A percentile compares a stretch with the other conserved stretches of the same genome.
Conservation (phyloP, 2,797 vertebrate species). For the Hephaestus fuliginosus region DNA sequence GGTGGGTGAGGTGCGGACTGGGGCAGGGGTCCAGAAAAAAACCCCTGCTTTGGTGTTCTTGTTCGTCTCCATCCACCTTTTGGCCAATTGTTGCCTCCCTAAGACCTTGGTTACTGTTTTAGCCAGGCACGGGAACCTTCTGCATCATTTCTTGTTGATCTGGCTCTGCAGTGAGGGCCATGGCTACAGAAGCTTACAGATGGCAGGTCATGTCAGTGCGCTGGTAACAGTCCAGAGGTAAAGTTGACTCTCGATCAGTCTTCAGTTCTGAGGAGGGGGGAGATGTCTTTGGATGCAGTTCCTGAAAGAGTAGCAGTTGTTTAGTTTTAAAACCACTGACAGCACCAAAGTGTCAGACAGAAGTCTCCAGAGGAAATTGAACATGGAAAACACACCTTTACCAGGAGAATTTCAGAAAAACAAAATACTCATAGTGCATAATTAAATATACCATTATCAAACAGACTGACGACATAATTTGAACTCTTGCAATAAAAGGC, state of each 20-base stretch:
- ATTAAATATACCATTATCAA: neutral
- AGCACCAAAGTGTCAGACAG: neutral
- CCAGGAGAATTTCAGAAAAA: neutral
- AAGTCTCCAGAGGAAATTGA: neutral
- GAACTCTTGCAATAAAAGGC: neutral
- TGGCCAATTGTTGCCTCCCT: neutral
- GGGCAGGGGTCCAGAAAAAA: slow-evolving; percentile 77
- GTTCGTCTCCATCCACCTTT: slow-evolving; percentile 69
- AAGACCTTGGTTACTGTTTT: slow-evolving; percentile 21
- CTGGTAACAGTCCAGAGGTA: neutral
- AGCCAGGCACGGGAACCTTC: slow-evolving; percentile 44
- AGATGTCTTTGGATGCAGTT: slow-evolving; percentile 19
- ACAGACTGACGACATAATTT: neutral
- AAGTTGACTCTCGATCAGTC: neutral
- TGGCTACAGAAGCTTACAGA: slow-evolving; percentile 18
- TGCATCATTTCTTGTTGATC: slow-evolving; percentile 30
- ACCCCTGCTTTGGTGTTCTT: slow-evolving; percentile 61
- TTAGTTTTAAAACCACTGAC: neutral
- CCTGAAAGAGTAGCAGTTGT: slow-evolving; percentile 30
- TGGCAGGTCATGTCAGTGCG: slow-evolving; percentile 1
- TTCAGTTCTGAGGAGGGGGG: neutral
- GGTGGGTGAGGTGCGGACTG: slow-evolving; percentile 52
- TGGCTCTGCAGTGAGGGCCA: slow-evolving; percentile 26
- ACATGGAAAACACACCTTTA: neutral
- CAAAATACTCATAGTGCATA: neutral